phyloP scores from a whole-genome alignment of 2,797 vertebrate genomes.

The Falco concolor region DNA sequence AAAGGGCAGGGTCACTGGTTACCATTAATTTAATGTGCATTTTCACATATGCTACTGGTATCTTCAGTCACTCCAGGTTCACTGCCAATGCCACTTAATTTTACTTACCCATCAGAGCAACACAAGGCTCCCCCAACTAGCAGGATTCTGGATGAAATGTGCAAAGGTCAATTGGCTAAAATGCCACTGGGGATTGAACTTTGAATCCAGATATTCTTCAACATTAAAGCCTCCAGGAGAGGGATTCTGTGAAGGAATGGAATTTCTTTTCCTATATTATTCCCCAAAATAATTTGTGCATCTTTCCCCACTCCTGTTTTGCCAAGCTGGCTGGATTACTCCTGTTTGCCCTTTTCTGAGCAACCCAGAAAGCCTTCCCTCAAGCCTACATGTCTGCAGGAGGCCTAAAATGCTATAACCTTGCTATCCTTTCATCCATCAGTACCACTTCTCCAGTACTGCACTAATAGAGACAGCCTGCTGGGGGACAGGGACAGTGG shows the following conservation, averaged over 20 bases:
- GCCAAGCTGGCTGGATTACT: background rate
- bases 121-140: accelerated
- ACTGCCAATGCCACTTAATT: background rate
- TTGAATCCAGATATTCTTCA: background rate
- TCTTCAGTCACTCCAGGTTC: background rate
- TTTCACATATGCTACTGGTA: background rate
- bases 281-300: background rate
- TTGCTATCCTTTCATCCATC: background rate
- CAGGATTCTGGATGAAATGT: background rate
- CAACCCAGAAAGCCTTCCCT: background rate
- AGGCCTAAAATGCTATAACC: background rate
- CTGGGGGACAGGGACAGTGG: background rate
- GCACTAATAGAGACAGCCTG: background rate
- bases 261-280: background rate
- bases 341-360: background rate
- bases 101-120: background rate
- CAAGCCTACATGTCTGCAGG: background rate
- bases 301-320: background rate
- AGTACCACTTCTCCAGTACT: background rate
- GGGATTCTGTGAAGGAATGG: background rate
- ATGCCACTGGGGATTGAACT: background rate
- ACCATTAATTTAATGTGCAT: background rate
- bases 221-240: background rate
- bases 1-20: background rate
- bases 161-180: background rate